phyloP scores from a whole-genome alignment of 1,140 invertebrate genomes.

The Acyrthosiphon pisum region DNA sequence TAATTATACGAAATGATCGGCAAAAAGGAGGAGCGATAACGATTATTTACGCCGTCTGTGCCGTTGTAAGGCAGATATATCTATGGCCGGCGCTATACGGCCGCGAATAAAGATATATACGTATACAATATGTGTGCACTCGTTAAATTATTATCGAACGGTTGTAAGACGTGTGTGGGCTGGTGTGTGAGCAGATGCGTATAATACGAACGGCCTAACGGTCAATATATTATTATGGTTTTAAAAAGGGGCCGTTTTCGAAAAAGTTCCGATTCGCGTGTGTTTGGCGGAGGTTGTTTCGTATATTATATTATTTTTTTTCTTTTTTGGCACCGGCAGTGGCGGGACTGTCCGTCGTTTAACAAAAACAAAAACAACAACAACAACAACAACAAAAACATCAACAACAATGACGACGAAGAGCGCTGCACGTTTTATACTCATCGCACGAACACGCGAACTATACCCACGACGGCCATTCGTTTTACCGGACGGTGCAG shows the following conservation, averaged over 20 bases:
- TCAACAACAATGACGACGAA: neutral
- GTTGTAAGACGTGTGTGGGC: no score
- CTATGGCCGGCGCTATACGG: no score
- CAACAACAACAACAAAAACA: neutral
- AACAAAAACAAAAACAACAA: conserved; percentile 4
- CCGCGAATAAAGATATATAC: no score
- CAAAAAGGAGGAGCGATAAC: neutral
- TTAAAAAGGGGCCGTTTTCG: neutral
- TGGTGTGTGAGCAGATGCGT: no score
- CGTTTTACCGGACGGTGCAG: neutral
- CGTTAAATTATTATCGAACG: no score
- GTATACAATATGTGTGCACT: no score
- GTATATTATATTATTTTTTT: neutral
- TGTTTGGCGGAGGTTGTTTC: neutral
- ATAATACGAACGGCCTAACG: neutral
- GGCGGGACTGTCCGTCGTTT: neutral
- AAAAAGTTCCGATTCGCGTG: neutral
- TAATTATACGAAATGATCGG: neutral
- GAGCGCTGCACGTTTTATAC: neutral
- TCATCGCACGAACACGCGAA: neutral
- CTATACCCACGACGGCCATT: neutral
- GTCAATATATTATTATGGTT: neutral
- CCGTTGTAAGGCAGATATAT: neutral
- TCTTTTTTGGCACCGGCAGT: neutral
- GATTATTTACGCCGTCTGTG: neutral